Conservation (phyloP, 2,888 invertebrate genomes). For the Quadroppia sp. region DNA sequence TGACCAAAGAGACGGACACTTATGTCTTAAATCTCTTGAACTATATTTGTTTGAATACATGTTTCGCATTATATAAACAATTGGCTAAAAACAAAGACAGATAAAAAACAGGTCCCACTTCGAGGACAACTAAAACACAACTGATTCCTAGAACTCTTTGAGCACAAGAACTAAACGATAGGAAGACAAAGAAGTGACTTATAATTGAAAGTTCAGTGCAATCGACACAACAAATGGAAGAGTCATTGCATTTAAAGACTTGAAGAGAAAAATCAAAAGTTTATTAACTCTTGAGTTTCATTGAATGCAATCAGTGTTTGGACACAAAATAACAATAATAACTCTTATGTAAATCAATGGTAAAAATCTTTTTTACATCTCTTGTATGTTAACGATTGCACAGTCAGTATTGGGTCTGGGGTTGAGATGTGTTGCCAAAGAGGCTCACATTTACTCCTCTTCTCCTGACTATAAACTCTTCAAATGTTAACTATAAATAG, state of each 20-base stretch:
- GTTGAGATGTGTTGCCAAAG: not conserved
- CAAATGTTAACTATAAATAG: not conserved
- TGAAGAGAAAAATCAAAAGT: not conserved
- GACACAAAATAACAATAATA: not conserved
- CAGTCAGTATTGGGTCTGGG: not conserved
- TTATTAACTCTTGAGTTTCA: slow-evolving; percentile 1
- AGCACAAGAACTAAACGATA: not conserved
- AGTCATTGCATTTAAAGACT: not conserved
- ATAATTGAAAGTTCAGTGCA: not conserved
- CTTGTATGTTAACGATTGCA: not conserved
- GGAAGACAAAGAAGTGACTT: not conserved
- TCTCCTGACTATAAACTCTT: not conserved
- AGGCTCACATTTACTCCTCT: not conserved
- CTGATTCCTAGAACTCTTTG: not conserved
- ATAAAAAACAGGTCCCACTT: not conserved
- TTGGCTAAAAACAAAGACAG: not conserved
- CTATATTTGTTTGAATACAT: slow-evolving; percentile 26
- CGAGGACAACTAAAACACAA: not conserved
- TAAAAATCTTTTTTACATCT: not conserved
- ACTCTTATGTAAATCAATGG: not conserved
- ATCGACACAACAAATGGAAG: not conserved
- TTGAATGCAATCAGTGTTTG: not conserved
- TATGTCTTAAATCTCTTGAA: slow-evolving; percentile 5
- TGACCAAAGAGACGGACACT: slow-evolving; percentile 30
- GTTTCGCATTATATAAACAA: not conserved